Evolutionary conservation across 2,113 vertebrate species (phyloP).

Genomic region (Mastomys natalensis): DNA sequence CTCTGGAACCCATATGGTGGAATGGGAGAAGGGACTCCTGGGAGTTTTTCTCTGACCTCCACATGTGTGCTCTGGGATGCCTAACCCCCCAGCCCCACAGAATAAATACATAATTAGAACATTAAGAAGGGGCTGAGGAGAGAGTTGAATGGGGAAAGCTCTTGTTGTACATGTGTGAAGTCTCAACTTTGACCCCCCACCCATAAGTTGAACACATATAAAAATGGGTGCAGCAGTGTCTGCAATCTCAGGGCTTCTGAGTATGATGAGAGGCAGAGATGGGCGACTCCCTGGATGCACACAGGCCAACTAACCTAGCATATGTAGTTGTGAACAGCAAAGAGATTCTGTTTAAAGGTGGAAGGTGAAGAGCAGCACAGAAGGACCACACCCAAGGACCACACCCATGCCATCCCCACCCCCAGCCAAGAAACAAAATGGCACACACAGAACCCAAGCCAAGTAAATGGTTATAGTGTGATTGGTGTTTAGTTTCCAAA

Average conservation of each 20-base stretch:
- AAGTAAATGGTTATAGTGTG: not conserved
- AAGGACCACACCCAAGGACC: not conserved
- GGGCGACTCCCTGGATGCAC: not conserved
- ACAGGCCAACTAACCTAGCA: not conserved
- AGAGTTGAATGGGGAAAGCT: not conserved
- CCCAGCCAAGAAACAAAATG: not conserved
- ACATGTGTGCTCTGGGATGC: not conserved
- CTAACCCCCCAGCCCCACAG: not conserved
- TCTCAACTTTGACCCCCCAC: not conserved
- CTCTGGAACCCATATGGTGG: not conserved
- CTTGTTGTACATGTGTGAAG: not conserved
- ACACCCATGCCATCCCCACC: not conserved
- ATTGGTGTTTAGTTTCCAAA: not conserved
- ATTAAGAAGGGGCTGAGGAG: not conserved
- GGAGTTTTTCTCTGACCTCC: not conserved
- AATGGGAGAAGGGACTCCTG: not conserved
- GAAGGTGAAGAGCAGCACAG: not conserved
- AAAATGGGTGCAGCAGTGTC: not conserved
- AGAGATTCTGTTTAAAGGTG: not conserved
- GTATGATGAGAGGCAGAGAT: too few species aligned
- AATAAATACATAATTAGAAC: not conserved
- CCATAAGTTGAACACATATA: not conserved
- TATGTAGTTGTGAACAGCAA: not conserved
- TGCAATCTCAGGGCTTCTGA: not conserved
- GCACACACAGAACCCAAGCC: not conserved